A percentile compares a stretch with the other conserved stretches of the same genome.
Evolutionary conservation across 30 jellyfish, hydroid and myxozoan species (phyloP).

Genomic region (Aurelia sp.): DNA sequence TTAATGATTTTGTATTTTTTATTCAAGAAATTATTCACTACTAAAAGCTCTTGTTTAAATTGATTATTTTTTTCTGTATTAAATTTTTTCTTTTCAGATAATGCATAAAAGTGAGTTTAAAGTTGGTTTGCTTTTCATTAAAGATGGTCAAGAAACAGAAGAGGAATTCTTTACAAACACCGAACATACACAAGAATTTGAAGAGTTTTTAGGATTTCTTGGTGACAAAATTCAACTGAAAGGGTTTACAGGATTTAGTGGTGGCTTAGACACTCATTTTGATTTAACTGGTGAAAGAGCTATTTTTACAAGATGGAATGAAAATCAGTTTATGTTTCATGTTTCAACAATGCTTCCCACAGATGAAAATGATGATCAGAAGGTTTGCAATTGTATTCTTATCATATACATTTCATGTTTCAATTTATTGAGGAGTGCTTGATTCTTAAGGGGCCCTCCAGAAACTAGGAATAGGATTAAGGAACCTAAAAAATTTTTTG

Average conservation of each 20-base stretch:
- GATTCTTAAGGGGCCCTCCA: no score
- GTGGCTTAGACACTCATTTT: constrained; percentile 88
- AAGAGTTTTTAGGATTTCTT: constrained; percentile 78
- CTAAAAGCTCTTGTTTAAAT: no score
- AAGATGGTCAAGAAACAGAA: constrained; percentile 90
- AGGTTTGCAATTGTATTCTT: constrained; percentile 25
- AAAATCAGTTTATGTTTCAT: constrained; percentile 87
- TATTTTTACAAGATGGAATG: constrained; percentile 81
- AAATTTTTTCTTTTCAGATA: constrained; percentile 45
- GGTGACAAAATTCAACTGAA: constrained; percentile 78
- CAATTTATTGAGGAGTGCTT: no score
- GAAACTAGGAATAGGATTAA: no score
- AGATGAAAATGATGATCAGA: constrained; percentile 94
- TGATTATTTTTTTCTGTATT: no score
- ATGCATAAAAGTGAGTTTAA: constrained; percentile 91
- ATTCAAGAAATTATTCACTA: neutral
- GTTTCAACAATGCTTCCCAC: constrained; percentile 93
- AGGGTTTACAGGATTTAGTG: constrained; percentile 90
- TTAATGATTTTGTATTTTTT: no score
- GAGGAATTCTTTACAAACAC: constrained; percentile 91
- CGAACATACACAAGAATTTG: constrained; percentile 82
- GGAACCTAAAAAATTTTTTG: no score
- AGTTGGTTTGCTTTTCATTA: constrained; percentile 87
- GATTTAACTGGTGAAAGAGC: constrained; percentile 91
- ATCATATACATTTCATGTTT: no score